Percentiles rank a stretch among this genome's conserved stretches.
These are phyloP conservation scores for Melanostoma scalare DNA, from an alignment of 2,888 invertebrate genomes.

Conservation along the genomic window DNA sequence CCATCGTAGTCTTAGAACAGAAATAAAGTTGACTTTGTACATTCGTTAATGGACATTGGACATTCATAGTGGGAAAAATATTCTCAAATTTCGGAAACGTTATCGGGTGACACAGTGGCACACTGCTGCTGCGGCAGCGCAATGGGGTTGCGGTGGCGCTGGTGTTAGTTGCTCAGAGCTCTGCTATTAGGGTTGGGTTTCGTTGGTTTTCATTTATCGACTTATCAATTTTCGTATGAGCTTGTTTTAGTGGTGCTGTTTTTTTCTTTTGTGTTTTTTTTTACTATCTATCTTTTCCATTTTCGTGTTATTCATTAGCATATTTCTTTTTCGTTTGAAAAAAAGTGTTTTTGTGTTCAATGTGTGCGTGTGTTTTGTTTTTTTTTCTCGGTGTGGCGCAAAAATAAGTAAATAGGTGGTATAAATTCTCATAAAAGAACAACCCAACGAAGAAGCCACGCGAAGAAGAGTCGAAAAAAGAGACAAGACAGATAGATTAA, in stretches of 20 bases:
- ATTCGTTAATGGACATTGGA: background rate
- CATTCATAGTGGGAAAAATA: constrained; percentile 45
- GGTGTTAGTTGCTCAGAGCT: background rate
- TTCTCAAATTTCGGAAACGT: constrained; percentile 68
- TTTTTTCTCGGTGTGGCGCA: constrained; percentile 43
- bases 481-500: constrained; percentile 44
- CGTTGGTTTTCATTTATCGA: constrained; percentile 38
- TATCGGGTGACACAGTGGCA: constrained; percentile 71
- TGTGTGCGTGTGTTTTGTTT: constrained; percentile 20
- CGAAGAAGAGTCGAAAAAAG: constrained; percentile 43
- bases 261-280: constrained; percentile 39
- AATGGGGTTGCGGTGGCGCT: background rate
- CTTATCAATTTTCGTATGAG: constrained; percentile 48
- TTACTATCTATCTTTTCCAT: constrained; percentile 50
- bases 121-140: constrained; percentile 39
- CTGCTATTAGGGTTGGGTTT: constrained; percentile 48
- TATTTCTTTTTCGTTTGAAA: constrained; percentile 34
- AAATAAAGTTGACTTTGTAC: constrained; percentile 10
- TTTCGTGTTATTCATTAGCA: constrained; percentile 62
- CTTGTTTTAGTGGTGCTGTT: constrained; percentile 6
- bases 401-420: constrained; percentile 8
- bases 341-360: constrained; percentile 11
- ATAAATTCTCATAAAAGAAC: constrained; percentile 1
- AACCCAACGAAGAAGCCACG: constrained; percentile 24
- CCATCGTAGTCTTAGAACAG: background rate